A percentile compares a stretch with the other conserved stretches of the same genome.
Evolutionary conservation across 1,140 invertebrate species (phyloP).

Genomic region (Aporrectodea caliginosa): DNA sequence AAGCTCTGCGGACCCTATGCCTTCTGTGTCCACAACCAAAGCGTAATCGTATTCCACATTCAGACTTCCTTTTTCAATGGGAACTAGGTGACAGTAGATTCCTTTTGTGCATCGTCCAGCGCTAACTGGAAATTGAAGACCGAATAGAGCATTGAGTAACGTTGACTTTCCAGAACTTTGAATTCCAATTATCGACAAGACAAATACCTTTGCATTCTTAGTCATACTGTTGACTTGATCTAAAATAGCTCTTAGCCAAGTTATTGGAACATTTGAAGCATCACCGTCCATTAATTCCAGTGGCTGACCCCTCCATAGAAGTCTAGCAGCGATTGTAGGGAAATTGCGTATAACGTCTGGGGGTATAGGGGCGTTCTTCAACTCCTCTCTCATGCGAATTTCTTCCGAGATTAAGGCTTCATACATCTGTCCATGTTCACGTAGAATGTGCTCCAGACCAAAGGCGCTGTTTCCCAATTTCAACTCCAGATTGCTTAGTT

Average conservation of each 20-base stretch:
- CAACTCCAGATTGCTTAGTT: not conserved
- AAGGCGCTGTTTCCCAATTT: not conserved
- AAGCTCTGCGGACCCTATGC: not conserved
- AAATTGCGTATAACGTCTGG: not conserved
- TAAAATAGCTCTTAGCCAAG: not conserved
- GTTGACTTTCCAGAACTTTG: constrained; percentile 14
- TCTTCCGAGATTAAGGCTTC: not conserved
- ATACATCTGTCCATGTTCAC: constrained; percentile 4
- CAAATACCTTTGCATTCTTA: not conserved
- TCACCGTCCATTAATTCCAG: not conserved
- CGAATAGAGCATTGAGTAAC: not conserved
- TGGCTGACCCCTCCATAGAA: not conserved
- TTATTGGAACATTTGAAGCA: not conserved
- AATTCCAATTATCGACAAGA: not conserved
- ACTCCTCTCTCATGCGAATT: no score
- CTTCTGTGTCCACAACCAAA: not conserved
- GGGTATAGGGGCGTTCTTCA: not conserved
- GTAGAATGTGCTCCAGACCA: not conserved
- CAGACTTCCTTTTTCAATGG: not conserved
- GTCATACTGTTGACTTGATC: not conserved
- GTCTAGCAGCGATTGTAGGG: not conserved
- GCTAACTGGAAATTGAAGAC: not conserved
- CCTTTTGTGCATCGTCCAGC: not conserved
- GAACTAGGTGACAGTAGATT: not conserved
- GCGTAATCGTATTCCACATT: not conserved